Evolutionary conservation across 1,140 invertebrate species (phyloP), one percentile per base, ranked within the genome.

Genomic region (Bombus superbus): DNA sequence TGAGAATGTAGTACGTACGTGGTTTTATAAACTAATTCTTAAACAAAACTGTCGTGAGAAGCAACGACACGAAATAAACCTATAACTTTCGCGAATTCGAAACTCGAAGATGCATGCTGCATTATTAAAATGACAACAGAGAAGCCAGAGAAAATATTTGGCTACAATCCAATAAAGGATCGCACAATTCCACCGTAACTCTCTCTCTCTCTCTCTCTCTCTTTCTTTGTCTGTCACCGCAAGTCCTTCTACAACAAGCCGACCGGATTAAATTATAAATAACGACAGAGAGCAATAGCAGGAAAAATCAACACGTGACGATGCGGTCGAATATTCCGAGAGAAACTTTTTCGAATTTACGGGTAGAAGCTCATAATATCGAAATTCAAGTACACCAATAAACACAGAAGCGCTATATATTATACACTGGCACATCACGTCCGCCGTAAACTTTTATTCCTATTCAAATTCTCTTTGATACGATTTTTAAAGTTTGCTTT

Each of bases 371-470:
- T 79, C 71, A 44, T 59, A 74, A 77, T 47, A 35, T 28, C 32
- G 18, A 53, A 44, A 84, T 47, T 57, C 75, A 69, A 72, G 64
- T 42, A 77, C 42, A 11, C 57, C 57, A 25, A 66, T 64, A 64
- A 69, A 79, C 38, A 62, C 13, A 28, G 25, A 22, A 28, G 22
- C 18, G 3, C 47, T 53, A 53, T 53, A 53, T 53, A 53, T 53
- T 53, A 53, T 53, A 53, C 18, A 18, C 47, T 53, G 47, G 22
- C 47, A 53, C 44, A 44, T 38, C 68, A 53, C 57, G 53, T 57
- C 77, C 66, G 82, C 81, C 76, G 85, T 92, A 90, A 92, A 92
- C 90, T 92, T 92, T 92, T 91, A 92, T 92, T 92, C 89, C 83
- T 88, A 90, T 92, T 90, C 89, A 91, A 92, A 92, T 92, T 79